Percentiles rank a stretch among this genome's conserved stretches.
Evolutionary conservation across 2,888 invertebrate species (phyloP).

Genomic region (Agonopterix alstromeriana): DNA sequence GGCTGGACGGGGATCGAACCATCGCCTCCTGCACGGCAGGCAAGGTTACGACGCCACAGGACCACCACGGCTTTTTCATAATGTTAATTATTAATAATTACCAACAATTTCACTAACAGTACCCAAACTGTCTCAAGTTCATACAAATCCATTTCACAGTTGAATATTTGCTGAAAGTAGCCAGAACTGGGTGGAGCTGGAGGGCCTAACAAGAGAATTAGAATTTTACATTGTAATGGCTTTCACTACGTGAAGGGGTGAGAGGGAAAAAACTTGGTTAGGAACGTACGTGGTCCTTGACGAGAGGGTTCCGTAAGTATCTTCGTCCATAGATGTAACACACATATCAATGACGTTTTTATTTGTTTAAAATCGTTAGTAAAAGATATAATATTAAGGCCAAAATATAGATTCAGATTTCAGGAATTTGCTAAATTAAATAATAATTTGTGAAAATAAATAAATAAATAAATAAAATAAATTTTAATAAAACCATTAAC

Average conservation of each 20-base stretch:
- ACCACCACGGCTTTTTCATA: too few relatives aligned
- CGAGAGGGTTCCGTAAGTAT: slow-evolving; percentile 9
- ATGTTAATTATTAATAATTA: neutral
- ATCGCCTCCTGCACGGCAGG: too few relatives aligned
- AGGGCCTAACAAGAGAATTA: slow-evolving; percentile 55
- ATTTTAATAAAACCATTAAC: too few relatives aligned
- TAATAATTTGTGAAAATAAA: neutral
- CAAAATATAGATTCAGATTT: too few relatives aligned
- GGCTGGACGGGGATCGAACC: too few relatives aligned
- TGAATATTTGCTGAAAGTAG: slow-evolving; percentile 46
- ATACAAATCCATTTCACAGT: slow-evolving; percentile 32
- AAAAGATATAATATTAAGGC: neutral
- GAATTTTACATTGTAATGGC: slow-evolving; percentile 58
- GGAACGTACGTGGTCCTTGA: neutral
- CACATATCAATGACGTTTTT: too few relatives aligned
- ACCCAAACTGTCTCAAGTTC: neutral
- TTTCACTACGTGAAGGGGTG: slow-evolving; percentile 20
- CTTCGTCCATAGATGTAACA: too few relatives aligned
- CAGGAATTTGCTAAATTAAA: too few relatives aligned
- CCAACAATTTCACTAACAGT: neutral
- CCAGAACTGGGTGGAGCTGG: slow-evolving; percentile 28
- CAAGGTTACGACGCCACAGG: too few relatives aligned
- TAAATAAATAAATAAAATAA: too few relatives aligned
- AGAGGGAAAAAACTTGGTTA: slow-evolving; percentile 15
- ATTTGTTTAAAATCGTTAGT: neutral